Conservation (phyloP, 2,888 invertebrate genomes). For the Melieria crassipennis region DNA sequence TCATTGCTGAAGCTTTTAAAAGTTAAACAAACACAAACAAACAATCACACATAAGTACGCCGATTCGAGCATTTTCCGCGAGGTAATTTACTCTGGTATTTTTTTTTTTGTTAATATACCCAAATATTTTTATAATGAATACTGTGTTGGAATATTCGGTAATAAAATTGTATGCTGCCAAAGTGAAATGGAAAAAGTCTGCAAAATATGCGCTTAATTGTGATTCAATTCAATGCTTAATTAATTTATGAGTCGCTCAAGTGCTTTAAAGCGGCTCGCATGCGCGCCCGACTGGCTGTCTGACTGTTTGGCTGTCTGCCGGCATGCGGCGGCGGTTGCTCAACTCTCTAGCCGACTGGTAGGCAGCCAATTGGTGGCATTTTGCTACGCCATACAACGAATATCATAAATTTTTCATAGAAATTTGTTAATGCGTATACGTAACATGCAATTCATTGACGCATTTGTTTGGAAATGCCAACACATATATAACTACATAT, state of each 20-base stretch:
- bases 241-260: conserved; percentile 29
- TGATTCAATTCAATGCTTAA: conserved; percentile 28
- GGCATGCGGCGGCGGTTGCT: not conserved
- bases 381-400: conserved; percentile 10
- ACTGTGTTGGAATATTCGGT: too few relatives aligned
- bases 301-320: not conserved
- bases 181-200: conserved; percentile 17
- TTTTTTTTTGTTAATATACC: too few relatives aligned
- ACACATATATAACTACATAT: not conserved
- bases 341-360: not conserved
- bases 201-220: conserved; percentile 21
- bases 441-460: not conserved
- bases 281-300: not conserved
- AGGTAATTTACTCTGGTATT: too few relatives aligned
- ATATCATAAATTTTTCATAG: conserved; percentile 29
- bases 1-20: too few relatives aligned
- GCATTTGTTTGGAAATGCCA: not conserved
- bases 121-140: too few relatives aligned
- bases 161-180: not conserved
- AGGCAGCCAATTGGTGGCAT: conserved; percentile 10
- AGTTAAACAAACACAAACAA: too few relatives aligned
- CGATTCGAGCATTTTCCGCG: too few relatives aligned
- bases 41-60: too few relatives aligned
- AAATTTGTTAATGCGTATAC: conserved; percentile 28
- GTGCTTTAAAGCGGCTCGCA: conserved; percentile 13